Base-by-base conservation (phyloP, 2,797 vertebrate species). In the Spinus pinus region DNA sequence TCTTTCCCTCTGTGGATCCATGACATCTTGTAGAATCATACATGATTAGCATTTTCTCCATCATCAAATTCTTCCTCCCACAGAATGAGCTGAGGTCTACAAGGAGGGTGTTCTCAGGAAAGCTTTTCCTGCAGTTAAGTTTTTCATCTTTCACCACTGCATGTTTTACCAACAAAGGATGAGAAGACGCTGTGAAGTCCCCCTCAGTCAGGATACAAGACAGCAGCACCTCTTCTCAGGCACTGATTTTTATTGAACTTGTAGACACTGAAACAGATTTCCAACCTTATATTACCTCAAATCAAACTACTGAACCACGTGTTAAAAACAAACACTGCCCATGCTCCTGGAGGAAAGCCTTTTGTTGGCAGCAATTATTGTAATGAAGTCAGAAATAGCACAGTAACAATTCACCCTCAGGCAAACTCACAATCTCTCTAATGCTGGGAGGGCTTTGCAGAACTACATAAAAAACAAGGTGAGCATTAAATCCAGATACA, bases 101-200 rank as follows among this genome's bases (percentile, higher is more conserved):
- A 50, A 90, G 31, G 23, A 71, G 25, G 21, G 41, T n/a, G 24
- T 75, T 85, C 58, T 74, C 46, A 57, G 39, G 23, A 67, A 60
- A 74, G 28, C 30, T 49, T 28, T 56, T 57, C 30, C 41, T 31
- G 35, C 56, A 70, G 44, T n/a, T 31, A 16, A 4, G 19, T 4
- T 82, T 51, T 71, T 49, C 10, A 53, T 42, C 50, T 65, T 74
- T 65, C 61, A 41, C 31, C 41, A 27, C 0, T 53, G 46, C 7
- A 5, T 17, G 9, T 61, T 79, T 67, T 42, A 53, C 20, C 61
- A 70, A 14, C 14, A 62, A 46, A 54, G 60, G 78, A 27, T 5
- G 10, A 30, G 41, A 84, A 27, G 11, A 14, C 0, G 0, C 31
- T 24, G 33, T 0, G 0, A 81, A 9, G 14, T 10, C 31, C 51